phyloP scores from a whole-genome alignment of 2,113 vertebrate genomes.

The Gavialis gangeticus region DNA sequence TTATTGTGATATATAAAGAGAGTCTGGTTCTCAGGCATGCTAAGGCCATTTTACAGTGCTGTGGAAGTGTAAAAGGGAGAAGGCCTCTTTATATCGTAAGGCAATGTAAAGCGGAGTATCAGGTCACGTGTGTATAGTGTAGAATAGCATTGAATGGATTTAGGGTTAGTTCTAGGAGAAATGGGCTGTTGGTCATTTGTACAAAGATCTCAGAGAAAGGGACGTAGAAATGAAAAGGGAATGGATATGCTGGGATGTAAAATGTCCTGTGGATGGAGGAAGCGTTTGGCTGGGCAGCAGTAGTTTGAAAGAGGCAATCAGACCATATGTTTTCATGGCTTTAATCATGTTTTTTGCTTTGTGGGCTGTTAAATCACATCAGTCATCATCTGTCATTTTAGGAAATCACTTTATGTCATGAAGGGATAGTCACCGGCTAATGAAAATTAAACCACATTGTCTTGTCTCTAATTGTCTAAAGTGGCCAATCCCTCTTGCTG shows the following conservation, averaged over 20 bases:
- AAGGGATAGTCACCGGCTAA: constrained; percentile 30
- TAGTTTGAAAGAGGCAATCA: background rate
- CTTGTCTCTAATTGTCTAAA: constrained; percentile 67
- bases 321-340: background rate
- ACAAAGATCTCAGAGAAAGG: no score
- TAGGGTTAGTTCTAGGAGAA: background rate
- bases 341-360: constrained; percentile 7
- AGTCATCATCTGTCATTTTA: constrained; percentile 27
- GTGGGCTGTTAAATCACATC: constrained; percentile 8
- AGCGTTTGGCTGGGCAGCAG: background rate
- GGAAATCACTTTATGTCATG: background rate
- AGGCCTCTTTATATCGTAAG: background rate
- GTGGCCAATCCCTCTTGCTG: constrained; percentile 34
- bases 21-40: no score
- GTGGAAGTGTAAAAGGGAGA: background rate
- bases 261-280: background rate
- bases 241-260: background rate
- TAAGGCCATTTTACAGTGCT: background rate
- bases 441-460: constrained; percentile 51
- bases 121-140: background rate
- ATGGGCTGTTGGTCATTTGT: no score
- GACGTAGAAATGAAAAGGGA: no score
- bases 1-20: no score
- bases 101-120: background rate
- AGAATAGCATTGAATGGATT: background rate